Percentiles rank a stretch among this genome's conserved stretches.
Conservation (phyloP, 2,888 invertebrate genomes). For the Mactromeris polynyma region DNA sequence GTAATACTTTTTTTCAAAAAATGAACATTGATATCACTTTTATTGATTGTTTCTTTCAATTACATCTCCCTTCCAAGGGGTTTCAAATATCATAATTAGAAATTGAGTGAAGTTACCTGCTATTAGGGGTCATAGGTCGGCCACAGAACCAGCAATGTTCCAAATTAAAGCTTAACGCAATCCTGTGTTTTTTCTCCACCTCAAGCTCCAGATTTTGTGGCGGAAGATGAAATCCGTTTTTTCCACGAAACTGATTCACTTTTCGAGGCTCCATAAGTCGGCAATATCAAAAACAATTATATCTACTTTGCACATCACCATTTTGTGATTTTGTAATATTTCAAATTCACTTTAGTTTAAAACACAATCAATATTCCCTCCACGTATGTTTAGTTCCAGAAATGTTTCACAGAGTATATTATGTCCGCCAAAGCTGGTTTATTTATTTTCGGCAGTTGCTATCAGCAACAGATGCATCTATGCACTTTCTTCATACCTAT, state of each 20-base stretch:
- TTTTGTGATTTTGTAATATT: not conserved
- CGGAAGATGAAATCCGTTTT: constrained; percentile 65
- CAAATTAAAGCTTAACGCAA: constrained; percentile 80
- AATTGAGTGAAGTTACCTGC: constrained; percentile 57
- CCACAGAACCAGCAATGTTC: constrained; percentile 84
- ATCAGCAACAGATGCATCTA: not conserved
- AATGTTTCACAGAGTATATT: not conserved
- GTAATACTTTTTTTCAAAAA: too few relatives aligned
- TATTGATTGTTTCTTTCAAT: too few relatives aligned
- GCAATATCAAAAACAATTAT: constrained; percentile 12
- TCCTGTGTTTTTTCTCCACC: constrained; percentile 73
- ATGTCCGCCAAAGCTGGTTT: not conserved
- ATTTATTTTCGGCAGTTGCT: not conserved
- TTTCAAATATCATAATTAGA: not conserved
- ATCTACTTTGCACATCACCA: not conserved
- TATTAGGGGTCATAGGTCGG: constrained; percentile 78
- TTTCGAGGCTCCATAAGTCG: constrained; percentile 59
- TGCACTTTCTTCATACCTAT: not conserved
- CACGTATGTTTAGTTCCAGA: not conserved
- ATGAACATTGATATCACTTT: too few relatives aligned
- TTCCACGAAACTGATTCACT: constrained; percentile 50
- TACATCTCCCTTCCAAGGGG: too few relatives aligned
- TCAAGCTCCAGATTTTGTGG: constrained; percentile 62
- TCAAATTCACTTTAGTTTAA: not conserved
- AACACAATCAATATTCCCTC: not conserved